phyloP scores from a whole-genome alignment of 2,113 vertebrate species.

The Tragelaphus imberbis region DNA sequence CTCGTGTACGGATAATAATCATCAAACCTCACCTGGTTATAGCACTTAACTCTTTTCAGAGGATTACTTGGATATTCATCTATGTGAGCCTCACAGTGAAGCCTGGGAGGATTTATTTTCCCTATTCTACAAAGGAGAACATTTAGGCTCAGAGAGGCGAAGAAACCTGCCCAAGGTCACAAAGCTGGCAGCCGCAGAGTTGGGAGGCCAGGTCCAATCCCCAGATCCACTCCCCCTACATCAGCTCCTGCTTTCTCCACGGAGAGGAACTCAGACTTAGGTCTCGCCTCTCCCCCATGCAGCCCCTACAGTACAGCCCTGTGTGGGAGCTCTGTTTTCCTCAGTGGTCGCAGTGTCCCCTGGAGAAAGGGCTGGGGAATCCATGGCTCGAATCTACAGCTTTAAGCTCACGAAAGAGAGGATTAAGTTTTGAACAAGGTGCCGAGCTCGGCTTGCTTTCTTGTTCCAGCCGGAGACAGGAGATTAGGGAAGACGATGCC shows the following conservation, averaged over 20 bases:
- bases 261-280: background rate
- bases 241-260: background rate
- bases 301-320: background rate
- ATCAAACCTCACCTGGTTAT: background rate
- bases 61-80: background rate
- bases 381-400: background rate
- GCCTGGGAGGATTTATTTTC: background rate
- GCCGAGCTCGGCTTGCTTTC: background rate
- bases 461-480: background rate
- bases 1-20: background rate
- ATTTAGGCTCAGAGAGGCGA: slow-evolving; percentile 1
- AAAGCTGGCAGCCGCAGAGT: background rate
- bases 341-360: background rate
- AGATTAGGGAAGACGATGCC: slow-evolving; percentile 3
- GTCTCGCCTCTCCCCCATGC: accelerated
- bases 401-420: background rate
- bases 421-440: slow-evolving; percentile 2
- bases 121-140: background rate
- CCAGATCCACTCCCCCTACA: accelerated
- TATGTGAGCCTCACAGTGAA: background rate
- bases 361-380: background rate
- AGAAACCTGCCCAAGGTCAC: background rate
- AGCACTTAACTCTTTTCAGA: slow-evolving; percentile 7
- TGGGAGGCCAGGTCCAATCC: background rate
- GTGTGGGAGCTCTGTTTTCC: background rate